Conservation (phyloP, 2,113 vertebrate genomes). For the Edolisoma coerulescens region DNA sequence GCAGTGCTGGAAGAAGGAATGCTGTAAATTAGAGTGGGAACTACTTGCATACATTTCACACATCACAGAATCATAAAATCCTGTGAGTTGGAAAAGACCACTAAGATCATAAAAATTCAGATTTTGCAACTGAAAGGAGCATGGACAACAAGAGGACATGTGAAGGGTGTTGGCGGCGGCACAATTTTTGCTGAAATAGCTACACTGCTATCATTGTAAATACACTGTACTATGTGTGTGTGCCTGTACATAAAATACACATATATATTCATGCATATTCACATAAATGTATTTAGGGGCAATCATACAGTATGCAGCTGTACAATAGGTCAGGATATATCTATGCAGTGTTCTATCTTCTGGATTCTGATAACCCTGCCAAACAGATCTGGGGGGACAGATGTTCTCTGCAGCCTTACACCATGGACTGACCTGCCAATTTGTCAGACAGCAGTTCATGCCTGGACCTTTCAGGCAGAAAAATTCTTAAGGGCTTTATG, state of each 20-base stretch:
- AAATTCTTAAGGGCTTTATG: background rate
- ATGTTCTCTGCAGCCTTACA: background rate
- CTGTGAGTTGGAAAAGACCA: background rate
- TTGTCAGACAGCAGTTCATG: background rate
- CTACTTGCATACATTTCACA: background rate
- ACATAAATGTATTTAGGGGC: background rate
- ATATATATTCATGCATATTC: background rate
- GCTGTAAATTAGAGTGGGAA: background rate
- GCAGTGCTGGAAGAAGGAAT: background rate
- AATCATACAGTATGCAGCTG: background rate
- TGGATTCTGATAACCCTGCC: background rate
- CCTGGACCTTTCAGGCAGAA: background rate
- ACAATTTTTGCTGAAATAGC: background rate
- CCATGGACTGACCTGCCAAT: background rate
- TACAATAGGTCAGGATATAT: background rate
- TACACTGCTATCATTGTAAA: background rate
- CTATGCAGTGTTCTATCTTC: background rate
- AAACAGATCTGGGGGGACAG: background rate
- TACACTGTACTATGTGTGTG: background rate
- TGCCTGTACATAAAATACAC: background rate
- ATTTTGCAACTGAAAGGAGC: background rate
- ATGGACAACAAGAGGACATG: background rate
- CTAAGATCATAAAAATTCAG: background rate
- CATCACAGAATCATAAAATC: background rate
- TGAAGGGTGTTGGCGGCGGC: background rate